Percentiles rank a stretch among this genome's conserved stretches.
phyloP scores from a whole-genome alignment of 2,888 invertebrate genomes.

The Beris chalybata region DNA sequence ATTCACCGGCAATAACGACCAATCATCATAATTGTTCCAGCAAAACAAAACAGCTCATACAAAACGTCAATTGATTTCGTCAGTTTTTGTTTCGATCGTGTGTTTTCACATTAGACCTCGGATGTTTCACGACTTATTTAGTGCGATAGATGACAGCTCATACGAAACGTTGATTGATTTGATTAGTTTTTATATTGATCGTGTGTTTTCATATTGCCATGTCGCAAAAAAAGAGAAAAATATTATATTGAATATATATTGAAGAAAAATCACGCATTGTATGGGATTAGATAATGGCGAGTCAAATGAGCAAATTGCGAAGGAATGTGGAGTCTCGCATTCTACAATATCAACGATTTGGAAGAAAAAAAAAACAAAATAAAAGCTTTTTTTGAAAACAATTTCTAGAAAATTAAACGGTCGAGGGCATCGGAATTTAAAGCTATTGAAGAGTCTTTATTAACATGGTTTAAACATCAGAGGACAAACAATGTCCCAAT shows the following conservation, averaged over 20 bases:
- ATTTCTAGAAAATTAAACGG: slow-evolving; percentile 1
- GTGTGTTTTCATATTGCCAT: slow-evolving; percentile 4
- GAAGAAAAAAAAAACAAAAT: no score
- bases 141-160: no score
- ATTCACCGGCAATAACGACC: no score
- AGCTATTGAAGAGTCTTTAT: slow-evolving; percentile 16
- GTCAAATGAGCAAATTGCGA: not conserved
- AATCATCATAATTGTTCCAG: no score
- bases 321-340: slow-evolving; percentile 11
- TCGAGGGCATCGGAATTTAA: slow-evolving; percentile 12
- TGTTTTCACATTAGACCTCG: no score
- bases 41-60: no score
- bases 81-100: no score
- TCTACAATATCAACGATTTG: no score
- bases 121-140: no score
- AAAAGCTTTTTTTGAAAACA: slow-evolving; percentile 3
- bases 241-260: not conserved
- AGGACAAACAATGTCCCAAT: slow-evolving; percentile 23
- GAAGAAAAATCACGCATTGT: slow-evolving; percentile 12
- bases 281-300: not conserved
- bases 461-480: slow-evolving; percentile 31
- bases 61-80: no score
- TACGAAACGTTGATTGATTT: not conserved
- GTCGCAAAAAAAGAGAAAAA: slow-evolving; percentile 11
- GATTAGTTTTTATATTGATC: slow-evolving; percentile 6